These are phyloP conservation scores for Petrocephalus schoutedeni DNA, from an alignment of 2,797 vertebrate species.

Conservation along the genomic window DNA sequence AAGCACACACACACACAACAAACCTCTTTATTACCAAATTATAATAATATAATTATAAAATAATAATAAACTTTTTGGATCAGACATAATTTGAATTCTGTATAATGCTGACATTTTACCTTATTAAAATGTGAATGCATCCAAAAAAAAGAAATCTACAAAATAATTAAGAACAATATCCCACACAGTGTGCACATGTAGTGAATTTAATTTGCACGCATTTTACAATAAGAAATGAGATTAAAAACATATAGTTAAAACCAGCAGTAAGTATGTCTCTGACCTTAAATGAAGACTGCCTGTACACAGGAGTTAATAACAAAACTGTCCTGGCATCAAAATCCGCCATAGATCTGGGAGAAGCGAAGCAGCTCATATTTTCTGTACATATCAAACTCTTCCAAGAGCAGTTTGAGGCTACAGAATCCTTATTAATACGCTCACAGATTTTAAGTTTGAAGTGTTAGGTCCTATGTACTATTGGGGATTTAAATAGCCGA, in stretches of 20 bases:
- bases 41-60: too few relatives aligned
- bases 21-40: background rate
- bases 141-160: background rate
- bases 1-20: background rate
- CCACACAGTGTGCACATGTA: background rate
- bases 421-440: slow-evolving; percentile 39
- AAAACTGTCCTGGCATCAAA: background rate
- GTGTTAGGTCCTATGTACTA: slow-evolving; percentile 38
- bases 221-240: background rate
- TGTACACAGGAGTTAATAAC: background rate
- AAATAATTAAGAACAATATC: background rate
- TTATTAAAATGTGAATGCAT: background rate
- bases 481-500: slow-evolving; percentile 42
- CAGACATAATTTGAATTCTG: background rate
- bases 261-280: background rate
- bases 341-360: background rate
- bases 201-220: background rate
- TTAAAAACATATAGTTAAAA: background rate
- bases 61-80: background rate
- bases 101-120: background rate
- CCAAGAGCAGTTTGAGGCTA: slow-evolving; percentile 30
- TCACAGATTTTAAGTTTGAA: slow-evolving; percentile 35
- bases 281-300: background rate
- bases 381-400: slow-evolving; percentile 21
- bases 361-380: background rate